Evolutionary conservation across 2,888 invertebrate species (phyloP).

Genomic region (Drosophila subquinaria): DNA sequence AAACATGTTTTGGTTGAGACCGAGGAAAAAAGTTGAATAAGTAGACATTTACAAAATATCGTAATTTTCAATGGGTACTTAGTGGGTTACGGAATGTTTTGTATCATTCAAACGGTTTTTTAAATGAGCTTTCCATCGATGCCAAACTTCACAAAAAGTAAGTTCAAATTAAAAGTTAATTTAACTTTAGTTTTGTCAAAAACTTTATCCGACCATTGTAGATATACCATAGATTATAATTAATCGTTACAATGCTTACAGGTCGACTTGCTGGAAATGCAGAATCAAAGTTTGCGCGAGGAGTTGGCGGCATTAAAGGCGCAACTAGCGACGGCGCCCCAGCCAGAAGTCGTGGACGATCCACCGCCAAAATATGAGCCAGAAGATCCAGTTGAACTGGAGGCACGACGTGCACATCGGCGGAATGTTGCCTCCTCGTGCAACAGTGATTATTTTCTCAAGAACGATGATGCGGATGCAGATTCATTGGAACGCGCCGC

Average conservation of each 20-base stretch:
- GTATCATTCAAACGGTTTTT: no score
- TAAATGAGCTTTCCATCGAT: no score
- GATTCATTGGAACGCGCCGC: slow-evolving; percentile 76
- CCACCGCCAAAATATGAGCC: slow-evolving; percentile 61
- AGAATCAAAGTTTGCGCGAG: slow-evolving; percentile 78
- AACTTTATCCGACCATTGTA: no score
- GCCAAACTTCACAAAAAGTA: no score
- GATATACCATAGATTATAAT: no score
- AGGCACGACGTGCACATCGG: slow-evolving; percentile 33
- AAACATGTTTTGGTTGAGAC: no score
- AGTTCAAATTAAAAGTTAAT: no score
- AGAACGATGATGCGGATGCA: slow-evolving; percentile 69
- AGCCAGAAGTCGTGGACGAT: slow-evolving; percentile 36
- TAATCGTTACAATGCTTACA: slow-evolving; percentile 23
- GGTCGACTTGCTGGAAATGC: slow-evolving; percentile 82
- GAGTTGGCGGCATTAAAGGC: slow-evolving; percentile 72
- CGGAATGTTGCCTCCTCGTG: slow-evolving; percentile 66
- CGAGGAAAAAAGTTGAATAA: no score
- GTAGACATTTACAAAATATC: no score
- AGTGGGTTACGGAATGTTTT: no score
- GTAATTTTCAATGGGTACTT: no score
- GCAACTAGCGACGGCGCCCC: slow-evolving; percentile 10
- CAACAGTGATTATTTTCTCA: slow-evolving; percentile 57
- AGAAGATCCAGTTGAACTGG: slow-evolving; percentile 4
- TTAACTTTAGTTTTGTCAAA: no score